These are phyloP conservation scores for Aurelia aurita DNA, from an alignment of 30 jellyfish, hydroid and myxozoan genomes.

Conservation along the genomic window DNA sequence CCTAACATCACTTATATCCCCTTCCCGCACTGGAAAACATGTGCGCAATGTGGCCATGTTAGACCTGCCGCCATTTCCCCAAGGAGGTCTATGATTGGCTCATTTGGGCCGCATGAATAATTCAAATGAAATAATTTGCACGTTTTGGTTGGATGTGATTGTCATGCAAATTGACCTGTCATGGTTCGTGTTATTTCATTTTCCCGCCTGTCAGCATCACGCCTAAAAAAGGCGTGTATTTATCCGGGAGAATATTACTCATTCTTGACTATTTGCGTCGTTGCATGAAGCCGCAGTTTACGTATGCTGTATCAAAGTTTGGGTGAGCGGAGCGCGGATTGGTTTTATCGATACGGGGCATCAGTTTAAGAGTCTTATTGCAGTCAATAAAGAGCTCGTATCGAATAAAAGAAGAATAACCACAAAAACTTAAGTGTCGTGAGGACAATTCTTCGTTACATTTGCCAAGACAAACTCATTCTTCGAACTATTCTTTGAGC, in stretches of 20 bases:
- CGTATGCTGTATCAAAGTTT: constrained; percentile 51
- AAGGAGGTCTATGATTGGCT: constrained; percentile 80
- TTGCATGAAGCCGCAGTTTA: constrained; percentile 73
- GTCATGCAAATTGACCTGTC: constrained; percentile 93
- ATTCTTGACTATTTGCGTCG: constrained; percentile 79
- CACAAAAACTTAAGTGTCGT: constrained; percentile 76
- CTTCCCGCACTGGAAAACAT: constrained; percentile 54
- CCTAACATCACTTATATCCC: neutral
- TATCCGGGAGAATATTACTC: constrained; percentile 84
- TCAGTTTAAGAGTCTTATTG: constrained; percentile 50
- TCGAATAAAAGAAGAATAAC: constrained; percentile 70
- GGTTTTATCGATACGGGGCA: constrained; percentile 63
- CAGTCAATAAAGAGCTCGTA: constrained; percentile 69
- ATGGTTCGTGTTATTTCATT: constrained; percentile 88
- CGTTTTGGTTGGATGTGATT: constrained; percentile 81
- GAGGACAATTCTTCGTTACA: constrained; percentile 72
- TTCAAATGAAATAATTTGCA: constrained; percentile 84
- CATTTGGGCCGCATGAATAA: constrained; percentile 75
- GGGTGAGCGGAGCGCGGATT: constrained; percentile 57
- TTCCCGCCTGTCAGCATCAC: constrained; percentile 93
- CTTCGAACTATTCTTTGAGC: constrained; percentile 71
- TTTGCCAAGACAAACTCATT: constrained; percentile 68
- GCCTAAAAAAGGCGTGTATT: constrained; percentile 94
- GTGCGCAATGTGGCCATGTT: constrained; percentile 83
- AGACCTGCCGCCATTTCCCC: constrained; percentile 93